Base-by-base conservation (phyloP, 2,797 vertebrate species). In the Staurois parvus region DNA sequence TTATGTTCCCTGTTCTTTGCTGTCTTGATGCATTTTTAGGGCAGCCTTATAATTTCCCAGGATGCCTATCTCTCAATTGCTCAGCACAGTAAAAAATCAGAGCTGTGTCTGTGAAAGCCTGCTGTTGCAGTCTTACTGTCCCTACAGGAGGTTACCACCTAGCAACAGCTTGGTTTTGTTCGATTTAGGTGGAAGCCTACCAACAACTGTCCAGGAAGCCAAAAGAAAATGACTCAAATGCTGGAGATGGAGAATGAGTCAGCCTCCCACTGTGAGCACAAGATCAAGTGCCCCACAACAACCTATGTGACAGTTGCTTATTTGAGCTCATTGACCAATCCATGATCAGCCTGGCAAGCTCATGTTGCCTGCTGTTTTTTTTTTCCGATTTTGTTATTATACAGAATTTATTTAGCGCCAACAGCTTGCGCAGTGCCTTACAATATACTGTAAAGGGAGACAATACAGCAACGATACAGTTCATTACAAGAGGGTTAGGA, bases 1-100 rank as follows among this genome's bases (percentile, higher is more conserved):
- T 79, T 70, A 56, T 80, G 66, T 70, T 72, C 68, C 24, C 79
- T 34, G 12, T 81, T 59, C 79, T 72, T 37, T 45, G 26, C 30
- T n/a, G 26, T 62, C 21, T 32, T 15, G 15, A 24, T 37, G n/a
- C 30, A 64, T 77, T 70, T 70, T 56, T 9, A 59, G 30, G 67
- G 32, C 79, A 72, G 48, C 67, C 30, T 80, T 24, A 52, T 59
- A 62, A 72, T 72, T 59, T 81, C 32, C 79, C 48, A 59, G 68
- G 79, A 70, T 72, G 68, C 34, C 19, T 42, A 29, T 67, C 76
- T 17, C 26, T 67, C 68, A 72, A 30, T 56, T 24, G 10, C n/a
- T 21, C 13, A 32, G 2, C 2, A 1, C n/a, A 17, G 4, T 73
- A 48, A 15, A 15, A 19, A 45, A 48, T 8, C 7, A 0, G 12